Conservation (phyloP, 2,113 vertebrate genomes). For the Phasianus colchicus region DNA sequence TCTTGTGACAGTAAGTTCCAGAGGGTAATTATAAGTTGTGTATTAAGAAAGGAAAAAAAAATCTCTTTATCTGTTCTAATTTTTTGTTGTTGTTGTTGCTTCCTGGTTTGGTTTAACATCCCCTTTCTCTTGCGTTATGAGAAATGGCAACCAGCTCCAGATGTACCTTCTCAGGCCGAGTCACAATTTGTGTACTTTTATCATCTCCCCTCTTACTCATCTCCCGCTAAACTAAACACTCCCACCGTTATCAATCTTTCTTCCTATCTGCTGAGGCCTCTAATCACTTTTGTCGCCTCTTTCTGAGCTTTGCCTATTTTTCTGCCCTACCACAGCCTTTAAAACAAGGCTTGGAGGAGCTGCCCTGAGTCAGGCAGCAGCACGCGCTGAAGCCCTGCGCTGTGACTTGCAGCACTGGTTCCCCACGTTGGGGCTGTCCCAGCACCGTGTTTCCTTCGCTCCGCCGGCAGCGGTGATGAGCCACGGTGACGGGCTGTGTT, state of each 20-base stretch:
- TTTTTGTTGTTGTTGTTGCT: conserved; percentile 12
- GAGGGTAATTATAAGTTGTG: conserved; percentile 24
- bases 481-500: background rate
- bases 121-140: conserved; percentile 13
- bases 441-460: background rate
- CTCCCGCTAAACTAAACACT: conserved; percentile 44
- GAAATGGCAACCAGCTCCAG: conserved; percentile 51
- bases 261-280: background rate
- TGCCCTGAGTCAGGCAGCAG: background rate
- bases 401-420: background rate
- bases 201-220: conserved; percentile 63
- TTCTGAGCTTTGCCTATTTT: background rate
- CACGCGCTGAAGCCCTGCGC: background rate
- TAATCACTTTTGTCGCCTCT: conserved; percentile 54
- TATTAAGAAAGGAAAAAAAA: background rate
- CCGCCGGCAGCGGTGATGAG: background rate
- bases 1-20: conserved; percentile 38
- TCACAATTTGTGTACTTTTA: conserved; percentile 63
- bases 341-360: background rate
- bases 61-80: background rate
- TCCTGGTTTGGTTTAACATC: conserved; percentile 28
- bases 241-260: conserved; percentile 60
- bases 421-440: background rate
- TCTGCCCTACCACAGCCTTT: background rate
- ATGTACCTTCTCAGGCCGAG: conserved; percentile 67